Base-by-base conservation (phyloP, 2,113 vertebrate species). In the Onychostoma macrolepis region DNA sequence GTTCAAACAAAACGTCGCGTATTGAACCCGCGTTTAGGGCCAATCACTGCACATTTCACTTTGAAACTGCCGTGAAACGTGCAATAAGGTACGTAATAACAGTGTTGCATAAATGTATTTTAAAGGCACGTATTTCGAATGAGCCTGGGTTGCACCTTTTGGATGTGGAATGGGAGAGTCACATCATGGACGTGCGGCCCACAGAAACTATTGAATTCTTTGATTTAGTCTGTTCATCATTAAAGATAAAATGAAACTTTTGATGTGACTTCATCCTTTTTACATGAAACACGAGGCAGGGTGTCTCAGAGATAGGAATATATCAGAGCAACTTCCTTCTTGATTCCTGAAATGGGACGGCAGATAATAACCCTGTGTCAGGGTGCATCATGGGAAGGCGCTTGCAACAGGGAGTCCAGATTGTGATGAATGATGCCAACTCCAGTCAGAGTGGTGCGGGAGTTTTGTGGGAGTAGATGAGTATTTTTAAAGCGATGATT, bases 351-450 rank as follows among this genome's bases (percentile, higher is more conserved):
- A 87, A 76, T 67, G 81, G 85, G 74, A 84, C 33, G 41, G 4
- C 48, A 72, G 85, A 87, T 84, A 84, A 89, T 80, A 87, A 75
- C 43, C 78, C 21, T 82, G 84, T 19, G 45, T 58, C 50, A 89
- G 28, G 48, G 85, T 79, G 80, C 80, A 79, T 56, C 87, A 83
- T 88, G 72, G 86, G 83, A 83, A 45, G 50, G 67, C 33, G 26
- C 33, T 10, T 76, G 56, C 45, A 76, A 78, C 38, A 28, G 80
- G 84, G 17, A 84, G 36, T 89, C 91, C 88, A 91, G 90, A 92
- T 91, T 91, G 92, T 90, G 86, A 76, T 89, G 92, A 92, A 94
- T 85, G 89, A 87, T 86, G 88, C 89, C 88, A 85, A 89, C 91
- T 86, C 87, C n/a, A 75, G 58, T 48, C 63, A 79, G 76, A 72